These are phyloP conservation scores for Brachionus asplanchnoidis DNA, from an alignment of 1,140 invertebrate genomes.

Conservation along the genomic window DNA sequence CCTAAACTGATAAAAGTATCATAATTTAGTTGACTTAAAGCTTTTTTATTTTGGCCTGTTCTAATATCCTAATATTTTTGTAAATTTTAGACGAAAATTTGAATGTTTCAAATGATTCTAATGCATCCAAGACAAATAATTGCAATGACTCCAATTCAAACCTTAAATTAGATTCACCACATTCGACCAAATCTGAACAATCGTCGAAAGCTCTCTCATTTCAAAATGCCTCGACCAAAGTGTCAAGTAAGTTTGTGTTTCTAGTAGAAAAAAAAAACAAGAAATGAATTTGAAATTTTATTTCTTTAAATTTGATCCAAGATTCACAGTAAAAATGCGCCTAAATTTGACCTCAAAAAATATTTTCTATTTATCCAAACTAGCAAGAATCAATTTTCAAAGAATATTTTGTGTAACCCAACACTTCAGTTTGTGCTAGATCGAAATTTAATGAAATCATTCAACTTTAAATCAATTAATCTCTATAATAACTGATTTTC, in stretches of 20 bases:
- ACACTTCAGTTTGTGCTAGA: not conserved
- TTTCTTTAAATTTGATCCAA: not conserved
- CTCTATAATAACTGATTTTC: not conserved
- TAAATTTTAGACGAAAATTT: conserved; percentile 1
- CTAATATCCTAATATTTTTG: not conserved
- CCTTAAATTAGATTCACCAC: conserved; percentile 22
- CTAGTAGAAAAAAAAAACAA: not conserved
- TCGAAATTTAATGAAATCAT: conserved; percentile 2
- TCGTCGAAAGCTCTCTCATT: conserved; percentile 30
- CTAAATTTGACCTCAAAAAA: not conserved
- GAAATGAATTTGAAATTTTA: not conserved
- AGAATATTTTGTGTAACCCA: not conserved
- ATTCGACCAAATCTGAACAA: conserved; percentile 21
- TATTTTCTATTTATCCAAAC: not conserved
- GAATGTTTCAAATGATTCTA: conserved; percentile 14
- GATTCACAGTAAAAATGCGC: not conserved
- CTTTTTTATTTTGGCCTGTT: not conserved
- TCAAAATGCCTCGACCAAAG: conserved; percentile 32
- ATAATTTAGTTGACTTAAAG: not conserved
- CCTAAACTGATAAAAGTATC: not conserved
- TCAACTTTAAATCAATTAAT: not conserved
- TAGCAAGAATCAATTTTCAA: not conserved
- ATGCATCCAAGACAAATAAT: not conserved
- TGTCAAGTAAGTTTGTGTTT: conserved; percentile 18
- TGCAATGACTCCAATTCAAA: conserved; percentile 6